A percentile compares a stretch with the other conserved stretches of the same genome.
phyloP scores from a whole-genome alignment of 2,113 vertebrate species.

The Cyanocitta stelleri region DNA sequence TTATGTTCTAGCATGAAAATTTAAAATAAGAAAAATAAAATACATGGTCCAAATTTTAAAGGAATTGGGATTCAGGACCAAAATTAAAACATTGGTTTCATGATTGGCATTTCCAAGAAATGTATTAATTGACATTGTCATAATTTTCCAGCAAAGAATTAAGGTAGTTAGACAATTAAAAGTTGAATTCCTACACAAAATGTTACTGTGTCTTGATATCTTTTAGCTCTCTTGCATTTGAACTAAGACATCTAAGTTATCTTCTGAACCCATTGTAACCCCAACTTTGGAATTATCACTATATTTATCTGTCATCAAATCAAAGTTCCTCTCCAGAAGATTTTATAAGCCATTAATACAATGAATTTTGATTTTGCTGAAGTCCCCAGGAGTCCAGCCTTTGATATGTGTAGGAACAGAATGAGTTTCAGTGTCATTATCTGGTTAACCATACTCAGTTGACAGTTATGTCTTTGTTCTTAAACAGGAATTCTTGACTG shows the following conservation, averaged over 20 bases:
- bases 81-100: not conserved
- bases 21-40: not conserved
- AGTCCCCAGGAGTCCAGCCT: not conserved
- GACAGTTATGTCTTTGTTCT: not conserved
- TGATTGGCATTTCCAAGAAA: not conserved
- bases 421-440: not conserved
- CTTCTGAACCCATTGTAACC: not conserved
- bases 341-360: not conserved
- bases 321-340: not conserved
- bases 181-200: not conserved
- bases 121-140: not conserved
- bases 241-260: not conserved
- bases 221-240: not conserved
- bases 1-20: not conserved
- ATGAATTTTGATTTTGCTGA: not conserved
- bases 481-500: slow-evolving; percentile 81
- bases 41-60: not conserved
- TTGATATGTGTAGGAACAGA: not conserved
- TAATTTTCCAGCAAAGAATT: not conserved
- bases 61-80: not conserved
- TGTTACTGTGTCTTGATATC: not conserved
- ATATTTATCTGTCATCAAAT: not conserved
- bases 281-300: not conserved
- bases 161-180: not conserved
- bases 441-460: not conserved